Evolutionary conservation across 2,113 vertebrate genomes (phyloP).

Genomic region (Pterocles gutturalis): DNA sequence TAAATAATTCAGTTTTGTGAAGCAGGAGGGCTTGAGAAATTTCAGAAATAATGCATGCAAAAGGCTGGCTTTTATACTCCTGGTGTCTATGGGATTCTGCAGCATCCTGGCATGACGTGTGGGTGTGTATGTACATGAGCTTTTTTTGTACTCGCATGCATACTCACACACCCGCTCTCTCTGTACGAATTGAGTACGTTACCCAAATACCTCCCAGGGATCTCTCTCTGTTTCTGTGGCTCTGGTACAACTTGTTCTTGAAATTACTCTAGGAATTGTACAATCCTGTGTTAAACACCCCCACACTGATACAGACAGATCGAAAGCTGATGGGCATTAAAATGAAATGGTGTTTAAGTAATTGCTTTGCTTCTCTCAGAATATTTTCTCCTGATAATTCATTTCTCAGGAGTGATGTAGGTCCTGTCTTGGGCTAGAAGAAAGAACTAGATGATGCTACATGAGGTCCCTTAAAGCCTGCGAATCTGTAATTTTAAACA

Average conservation of each 20-base stretch:
- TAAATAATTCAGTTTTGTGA: conserved; percentile 31
- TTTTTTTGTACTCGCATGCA: neutral
- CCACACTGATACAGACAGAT: neutral
- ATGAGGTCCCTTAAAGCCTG: neutral
- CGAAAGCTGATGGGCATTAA: neutral
- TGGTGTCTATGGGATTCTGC: conserved; percentile 20
- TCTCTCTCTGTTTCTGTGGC: conserved; percentile 20
- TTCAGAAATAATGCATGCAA: conserved; percentile 18
- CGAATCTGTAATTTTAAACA: neutral
- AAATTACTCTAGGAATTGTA: conserved; percentile 35
- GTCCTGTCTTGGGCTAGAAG: neutral
- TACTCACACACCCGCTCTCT: neutral
- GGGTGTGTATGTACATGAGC: neutral
- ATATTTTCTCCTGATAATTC: neutral
- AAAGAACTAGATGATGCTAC: neutral
- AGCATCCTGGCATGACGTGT: neutral
- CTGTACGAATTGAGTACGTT: conserved; percentile 13
- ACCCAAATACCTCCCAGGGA: conserved; percentile 37
- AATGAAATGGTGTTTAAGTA: neutral
- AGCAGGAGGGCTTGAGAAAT: neutral
- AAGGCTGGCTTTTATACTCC: neutral
- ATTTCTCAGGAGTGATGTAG: neutral
- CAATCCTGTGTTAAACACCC: neutral
- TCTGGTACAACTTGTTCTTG: conserved; percentile 45
- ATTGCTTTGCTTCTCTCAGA: neutral